Base-by-base conservation (phyloP, 2,797 vertebrate genomes). In the Takifugu rubripes region DNA sequence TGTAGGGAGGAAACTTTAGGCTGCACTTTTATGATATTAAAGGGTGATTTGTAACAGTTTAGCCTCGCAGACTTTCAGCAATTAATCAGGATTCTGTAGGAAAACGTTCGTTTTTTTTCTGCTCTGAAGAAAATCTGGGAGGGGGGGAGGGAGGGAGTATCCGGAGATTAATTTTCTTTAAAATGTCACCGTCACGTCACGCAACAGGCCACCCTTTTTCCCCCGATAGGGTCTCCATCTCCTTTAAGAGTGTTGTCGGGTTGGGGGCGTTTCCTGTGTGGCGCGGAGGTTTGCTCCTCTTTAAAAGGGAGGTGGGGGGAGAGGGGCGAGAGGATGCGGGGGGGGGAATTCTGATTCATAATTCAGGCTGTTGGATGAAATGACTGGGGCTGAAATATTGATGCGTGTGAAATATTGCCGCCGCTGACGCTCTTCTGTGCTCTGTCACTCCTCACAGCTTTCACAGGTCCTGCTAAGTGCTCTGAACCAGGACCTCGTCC, bases 401-500 rank as follows among this genome's bases (percentile, higher is more conserved):
- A 90, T 90, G 88, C 76, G 53, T 33, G 59, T 70, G 72, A 75
- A 81, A 77, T 82, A 78, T 82, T 67, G 73, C 64, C 27, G 55
- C 56, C 3, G 46, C 74, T 83, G 75, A 86, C 77, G 2, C 55
- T 70, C 59, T 52, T 75, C 58, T 72, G 61, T 68, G 54, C 73
- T 75, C 67, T 71, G 60, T 75, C 78, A 61, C 68, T 79, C 67
- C 75, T 78, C 61, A 40, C 69, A 96, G 95, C 92, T 96, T 78
- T 93, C 92, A 55, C 91, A 94, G 79, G 75, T 91, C 0, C 83
- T 96, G 86, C 89, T 95, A 75, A 93, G 92, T 84, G 94, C 94
- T 79, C 85, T 97, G 82, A 96, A 95, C 72, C 95, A 95, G 76
- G 95, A 96, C 74, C 86, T 91, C 11, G 85, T 96, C 69, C 91